Evolutionary conservation across 2,888 invertebrate species (phyloP).

Genomic region (Endomychus coccineus): DNA sequence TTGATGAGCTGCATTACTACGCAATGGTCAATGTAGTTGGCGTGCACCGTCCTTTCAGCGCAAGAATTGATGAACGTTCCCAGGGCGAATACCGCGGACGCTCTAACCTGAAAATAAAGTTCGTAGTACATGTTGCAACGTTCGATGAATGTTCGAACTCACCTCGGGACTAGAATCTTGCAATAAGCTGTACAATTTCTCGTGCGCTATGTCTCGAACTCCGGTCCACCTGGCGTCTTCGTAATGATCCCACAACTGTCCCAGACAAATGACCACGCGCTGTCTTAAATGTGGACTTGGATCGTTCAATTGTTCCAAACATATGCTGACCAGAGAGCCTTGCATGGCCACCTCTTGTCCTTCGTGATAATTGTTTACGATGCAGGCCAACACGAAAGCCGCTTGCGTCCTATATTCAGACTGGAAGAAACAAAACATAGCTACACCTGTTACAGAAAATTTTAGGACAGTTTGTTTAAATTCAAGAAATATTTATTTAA

Average conservation of each 20-base stretch:
- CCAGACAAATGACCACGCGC: conserved; percentile 92
- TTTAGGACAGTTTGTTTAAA: too few relatives aligned
- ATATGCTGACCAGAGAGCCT: conserved; percentile 83
- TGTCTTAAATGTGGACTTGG: conserved; percentile 60
- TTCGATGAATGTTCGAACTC: conserved; percentile 14
- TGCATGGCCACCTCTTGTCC: conserved; percentile 89
- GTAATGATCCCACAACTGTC: conserved; percentile 82
- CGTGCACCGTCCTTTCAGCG: conserved; percentile 80
- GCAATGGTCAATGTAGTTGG: conserved; percentile 87
- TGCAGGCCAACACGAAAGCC: conserved; percentile 89
- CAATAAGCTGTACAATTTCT: conserved; percentile 78
- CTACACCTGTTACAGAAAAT: too few relatives aligned
- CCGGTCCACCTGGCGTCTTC: conserved; percentile 91
- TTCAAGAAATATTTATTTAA: too few relatives aligned
- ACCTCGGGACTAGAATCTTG: conserved; percentile 83
- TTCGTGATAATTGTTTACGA: conserved; percentile 80
- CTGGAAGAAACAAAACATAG: conserved; percentile 43
- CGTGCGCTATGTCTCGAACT: conserved; percentile 92
- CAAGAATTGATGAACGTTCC: conserved; percentile 88
- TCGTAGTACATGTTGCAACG: not conserved
- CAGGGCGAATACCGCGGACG: conserved; percentile 89
- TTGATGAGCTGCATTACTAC: conserved; percentile 82
- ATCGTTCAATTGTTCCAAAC: conserved; percentile 81
- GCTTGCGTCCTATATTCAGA: conserved; percentile 86
- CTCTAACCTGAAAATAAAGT: conserved; percentile 58